phyloP scores from a whole-genome alignment of 2,888 invertebrate genomes.

The Gymnosoma rotundatum region DNA sequence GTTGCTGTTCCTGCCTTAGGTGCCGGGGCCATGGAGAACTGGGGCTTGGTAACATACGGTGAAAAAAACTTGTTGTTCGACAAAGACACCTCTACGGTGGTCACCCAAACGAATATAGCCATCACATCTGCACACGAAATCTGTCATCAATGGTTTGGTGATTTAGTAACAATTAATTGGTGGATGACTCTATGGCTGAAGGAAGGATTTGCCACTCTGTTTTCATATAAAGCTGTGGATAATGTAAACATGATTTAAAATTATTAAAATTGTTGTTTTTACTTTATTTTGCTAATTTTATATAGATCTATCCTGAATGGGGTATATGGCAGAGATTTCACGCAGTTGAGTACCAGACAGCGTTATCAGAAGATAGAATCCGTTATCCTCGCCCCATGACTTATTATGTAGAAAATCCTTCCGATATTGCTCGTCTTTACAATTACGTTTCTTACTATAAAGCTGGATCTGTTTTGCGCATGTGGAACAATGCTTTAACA shows the following conservation, averaged over 20 bases:
- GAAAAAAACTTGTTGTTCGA: slow-evolving; percentile 79
- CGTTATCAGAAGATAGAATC: slow-evolving; percentile 88
- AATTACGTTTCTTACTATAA: slow-evolving; percentile 94
- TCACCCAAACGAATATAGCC: slow-evolving; percentile 82
- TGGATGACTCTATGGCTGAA: slow-evolving; percentile 90
- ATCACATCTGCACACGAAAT: slow-evolving; percentile 85
- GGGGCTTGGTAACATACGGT: slow-evolving; percentile 90
- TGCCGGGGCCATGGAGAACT: slow-evolving; percentile 96
- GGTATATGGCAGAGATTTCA: slow-evolving; percentile 90
- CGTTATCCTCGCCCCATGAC: slow-evolving; percentile 91
- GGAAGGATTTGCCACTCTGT: slow-evolving; percentile 85
- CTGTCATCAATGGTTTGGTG: slow-evolving; percentile 91
- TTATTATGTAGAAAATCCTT: slow-evolving; percentile 90
- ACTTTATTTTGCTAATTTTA: neutral
- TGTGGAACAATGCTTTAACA: slow-evolving; percentile 80
- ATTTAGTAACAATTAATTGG: slow-evolving; percentile 87
- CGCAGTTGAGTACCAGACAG: slow-evolving; percentile 88
- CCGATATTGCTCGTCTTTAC: slow-evolving; percentile 91
- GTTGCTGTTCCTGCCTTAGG: slow-evolving; percentile 92
- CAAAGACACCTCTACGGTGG: slow-evolving; percentile 75
- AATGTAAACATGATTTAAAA: slow-evolving; percentile 72
- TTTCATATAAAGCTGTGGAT: slow-evolving; percentile 76
- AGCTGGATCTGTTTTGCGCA: slow-evolving; percentile 86
- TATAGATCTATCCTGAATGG: slow-evolving; percentile 85
- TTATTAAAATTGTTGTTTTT: neutral